phyloP scores from a whole-genome alignment of 2,888 invertebrate species.

The Oscheius sp. region DNA sequence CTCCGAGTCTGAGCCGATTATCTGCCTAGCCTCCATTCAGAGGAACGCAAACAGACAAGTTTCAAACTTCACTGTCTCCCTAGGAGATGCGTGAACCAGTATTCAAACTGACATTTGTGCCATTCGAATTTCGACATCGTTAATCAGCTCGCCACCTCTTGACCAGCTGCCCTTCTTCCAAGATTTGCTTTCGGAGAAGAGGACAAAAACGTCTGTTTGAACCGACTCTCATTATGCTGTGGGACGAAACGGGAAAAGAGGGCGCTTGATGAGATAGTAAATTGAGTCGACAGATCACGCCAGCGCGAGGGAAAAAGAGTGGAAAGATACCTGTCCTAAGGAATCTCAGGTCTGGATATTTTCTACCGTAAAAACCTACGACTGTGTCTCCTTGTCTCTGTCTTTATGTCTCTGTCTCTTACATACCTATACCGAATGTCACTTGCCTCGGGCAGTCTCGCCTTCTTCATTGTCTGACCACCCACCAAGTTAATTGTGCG shows the following conservation, averaged over 20 bases:
- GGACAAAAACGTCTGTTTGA: conserved; percentile 1
- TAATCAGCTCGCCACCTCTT: not conserved
- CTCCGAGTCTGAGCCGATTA: not conserved
- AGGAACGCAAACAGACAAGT: conserved; percentile 12
- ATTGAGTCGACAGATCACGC: no score
- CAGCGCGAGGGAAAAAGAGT: no score
- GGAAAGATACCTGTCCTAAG: no score
- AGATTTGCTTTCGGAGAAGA: not conserved
- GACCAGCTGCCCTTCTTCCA: conserved; percentile 12
- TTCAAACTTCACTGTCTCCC: not conserved
- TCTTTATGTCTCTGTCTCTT: no score
- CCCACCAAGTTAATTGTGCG: no score
- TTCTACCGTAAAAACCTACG: no score
- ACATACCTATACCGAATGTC: no score
- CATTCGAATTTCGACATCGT: not conserved
- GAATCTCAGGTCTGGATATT: no score
- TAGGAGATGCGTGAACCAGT: not conserved
- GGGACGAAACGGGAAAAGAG: not conserved
- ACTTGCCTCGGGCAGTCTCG: no score
- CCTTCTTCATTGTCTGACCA: no score
- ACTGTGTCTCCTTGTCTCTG: no score
- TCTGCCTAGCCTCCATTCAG: not conserved
- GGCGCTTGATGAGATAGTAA: not conserved
- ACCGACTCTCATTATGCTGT: not conserved
- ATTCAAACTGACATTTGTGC: not conserved